Evolutionary conservation across 2,113 vertebrate genomes (phyloP).

Genomic region (Brevimyrus niger): DNA sequence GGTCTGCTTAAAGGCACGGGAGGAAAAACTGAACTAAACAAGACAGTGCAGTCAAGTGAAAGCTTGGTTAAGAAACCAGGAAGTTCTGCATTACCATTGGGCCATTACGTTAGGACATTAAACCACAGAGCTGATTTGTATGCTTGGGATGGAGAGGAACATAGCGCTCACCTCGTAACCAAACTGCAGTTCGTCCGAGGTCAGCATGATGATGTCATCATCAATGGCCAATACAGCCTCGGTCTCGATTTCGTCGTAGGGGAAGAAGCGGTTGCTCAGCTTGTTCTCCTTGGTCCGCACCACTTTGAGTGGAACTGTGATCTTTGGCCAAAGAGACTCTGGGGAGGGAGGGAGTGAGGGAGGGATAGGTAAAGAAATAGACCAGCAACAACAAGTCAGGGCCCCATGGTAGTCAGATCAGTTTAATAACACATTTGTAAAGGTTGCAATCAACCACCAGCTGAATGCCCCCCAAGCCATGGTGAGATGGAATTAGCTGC

Average conservation of each 20-base stretch:
- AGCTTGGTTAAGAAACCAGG: background rate
- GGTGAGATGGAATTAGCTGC: constrained; percentile 25
- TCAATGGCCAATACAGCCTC: constrained; percentile 94
- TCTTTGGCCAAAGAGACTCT: constrained; percentile 96
- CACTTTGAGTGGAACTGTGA: constrained; percentile 86
- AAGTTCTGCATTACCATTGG: background rate
- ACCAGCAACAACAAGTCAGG: background rate
- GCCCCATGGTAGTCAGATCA: background rate
- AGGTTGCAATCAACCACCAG: background rate
- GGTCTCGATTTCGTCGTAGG: constrained; percentile 92
- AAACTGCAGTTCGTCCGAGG: constrained; percentile 94
- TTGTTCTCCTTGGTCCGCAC: constrained; percentile 93
- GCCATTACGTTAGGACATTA: background rate
- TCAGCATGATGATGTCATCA: constrained; percentile 98
- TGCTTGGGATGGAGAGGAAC: background rate
- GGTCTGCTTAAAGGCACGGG: background rate
- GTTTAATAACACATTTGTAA: background rate
- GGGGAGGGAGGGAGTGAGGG: constrained; percentile 14
- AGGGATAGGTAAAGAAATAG: background rate
- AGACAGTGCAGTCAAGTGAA: background rate
- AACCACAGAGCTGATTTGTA: background rate
- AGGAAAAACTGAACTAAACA: background rate
- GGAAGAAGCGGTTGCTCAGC: constrained; percentile 96
- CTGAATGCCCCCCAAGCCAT: background rate
- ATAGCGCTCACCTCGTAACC: constrained; percentile 71